Percentiles rank a stretch among this genome's conserved stretches.
phyloP scores from a whole-genome alignment of 2,797 vertebrate genomes.

The Martes flavigula region DNA sequence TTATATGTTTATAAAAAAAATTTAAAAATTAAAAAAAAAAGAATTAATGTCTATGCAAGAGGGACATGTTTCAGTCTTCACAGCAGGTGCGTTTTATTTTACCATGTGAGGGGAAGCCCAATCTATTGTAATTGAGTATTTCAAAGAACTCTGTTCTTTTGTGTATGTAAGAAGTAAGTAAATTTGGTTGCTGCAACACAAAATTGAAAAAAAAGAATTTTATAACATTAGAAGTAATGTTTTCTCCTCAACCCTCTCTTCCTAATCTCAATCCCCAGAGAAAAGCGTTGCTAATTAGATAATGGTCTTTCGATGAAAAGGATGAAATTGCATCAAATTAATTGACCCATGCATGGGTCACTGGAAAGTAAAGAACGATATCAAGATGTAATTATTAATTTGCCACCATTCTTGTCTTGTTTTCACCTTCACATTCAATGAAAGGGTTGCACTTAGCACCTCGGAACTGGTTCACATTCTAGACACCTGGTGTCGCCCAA shows the following conservation, averaged over 20 bases:
- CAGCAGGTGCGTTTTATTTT: neutral
- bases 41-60: neutral
- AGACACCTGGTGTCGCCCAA: neutral
- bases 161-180: neutral
- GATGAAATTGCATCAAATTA: neutral
- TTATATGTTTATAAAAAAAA: too few relatives aligned
- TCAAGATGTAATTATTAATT: too few relatives aligned
- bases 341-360: neutral
- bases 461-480: neutral
- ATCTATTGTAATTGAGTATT: neutral
- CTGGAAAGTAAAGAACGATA: neutral
- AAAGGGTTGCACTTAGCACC: too few relatives aligned
- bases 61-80: neutral
- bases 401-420: neutral
- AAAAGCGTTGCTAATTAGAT: neutral
- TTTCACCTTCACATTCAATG: neutral
- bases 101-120: neutral
- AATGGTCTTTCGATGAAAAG: neutral
- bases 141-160: neutral
- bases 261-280: neutral
- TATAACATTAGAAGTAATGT: neutral
- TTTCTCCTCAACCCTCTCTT: neutral
- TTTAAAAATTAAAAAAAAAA: neutral
- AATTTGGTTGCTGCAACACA: neutral
- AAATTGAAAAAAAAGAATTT: neutral